These are phyloP conservation scores for Caenorhabditis sp. DNA, from an alignment of 2,888 invertebrate genomes.

Conservation along the genomic window DNA sequence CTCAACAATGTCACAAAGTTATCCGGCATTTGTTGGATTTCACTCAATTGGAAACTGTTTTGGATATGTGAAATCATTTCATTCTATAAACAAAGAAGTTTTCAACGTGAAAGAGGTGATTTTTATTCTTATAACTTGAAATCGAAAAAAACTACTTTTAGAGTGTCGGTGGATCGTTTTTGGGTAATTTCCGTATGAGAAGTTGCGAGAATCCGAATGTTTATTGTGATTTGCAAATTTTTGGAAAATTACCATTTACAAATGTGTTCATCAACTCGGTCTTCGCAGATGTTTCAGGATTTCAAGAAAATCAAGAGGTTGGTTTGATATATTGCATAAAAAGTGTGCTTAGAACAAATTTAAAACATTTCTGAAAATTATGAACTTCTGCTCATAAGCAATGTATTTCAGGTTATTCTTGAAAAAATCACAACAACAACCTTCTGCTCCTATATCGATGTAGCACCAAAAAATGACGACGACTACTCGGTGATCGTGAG, in stretches of 20 bases:
- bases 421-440: slow-evolving; percentile 43
- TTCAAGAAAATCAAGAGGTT: slow-evolving; percentile 53
- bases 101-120: slow-evolving; percentile 21
- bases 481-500: slow-evolving; percentile 56
- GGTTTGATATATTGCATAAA: too few species aligned
- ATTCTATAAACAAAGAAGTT: slow-evolving; percentile 23
- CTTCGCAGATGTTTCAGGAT: slow-evolving; percentile 49
- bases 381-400: too few species aligned
- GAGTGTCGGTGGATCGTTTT: slow-evolving; percentile 25
- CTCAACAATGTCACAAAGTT: slow-evolving; percentile 27
- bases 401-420: slow-evolving; percentile 51
- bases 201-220: slow-evolving; percentile 42
- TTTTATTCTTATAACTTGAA: neutral
- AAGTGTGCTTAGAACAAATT: too few species aligned
- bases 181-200: slow-evolving; percentile 49
- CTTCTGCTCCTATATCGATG: slow-evolving; percentile 47
- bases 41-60: slow-evolving; percentile 51
- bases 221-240: slow-evolving; percentile 43
- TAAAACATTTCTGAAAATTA: too few species aligned
- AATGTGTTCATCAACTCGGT: slow-evolving; percentile 49
- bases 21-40: slow-evolving; percentile 47
- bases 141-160: slow-evolving; percentile 10
- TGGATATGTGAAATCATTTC: slow-evolving; percentile 40
- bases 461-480: slow-evolving; percentile 45
- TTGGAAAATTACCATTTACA: slow-evolving; percentile 47